Evolutionary conservation across 2,113 vertebrate species (phyloP).

Genomic region (Callithrix jacchus): DNA sequence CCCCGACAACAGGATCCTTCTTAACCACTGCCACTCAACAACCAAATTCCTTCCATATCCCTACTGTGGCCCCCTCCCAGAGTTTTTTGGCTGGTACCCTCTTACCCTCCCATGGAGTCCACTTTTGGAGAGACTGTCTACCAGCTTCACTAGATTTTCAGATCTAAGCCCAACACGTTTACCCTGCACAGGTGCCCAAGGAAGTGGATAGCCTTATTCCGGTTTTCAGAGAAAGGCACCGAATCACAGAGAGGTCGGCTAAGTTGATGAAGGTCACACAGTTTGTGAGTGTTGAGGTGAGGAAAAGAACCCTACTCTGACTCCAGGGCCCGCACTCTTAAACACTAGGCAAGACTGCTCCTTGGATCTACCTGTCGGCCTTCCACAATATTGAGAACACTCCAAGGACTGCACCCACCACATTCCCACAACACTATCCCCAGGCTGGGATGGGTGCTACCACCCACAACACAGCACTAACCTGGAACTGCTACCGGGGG

Average conservation of each 20-base stretch:
- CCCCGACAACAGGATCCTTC: background rate
- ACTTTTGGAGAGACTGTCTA: background rate
- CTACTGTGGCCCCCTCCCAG: background rate
- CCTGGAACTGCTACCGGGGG: conserved; percentile 84
- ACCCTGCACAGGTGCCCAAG: background rate
- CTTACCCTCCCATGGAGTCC: background rate
- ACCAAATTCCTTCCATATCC: background rate
- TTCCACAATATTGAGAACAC: background rate
- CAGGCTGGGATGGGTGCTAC: background rate
- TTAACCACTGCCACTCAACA: background rate
- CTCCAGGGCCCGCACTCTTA: background rate
- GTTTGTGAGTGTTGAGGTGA: background rate
- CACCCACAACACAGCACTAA: background rate
- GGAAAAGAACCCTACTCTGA: background rate
- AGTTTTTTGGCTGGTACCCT: conserved; percentile 55
- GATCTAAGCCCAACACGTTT: background rate
- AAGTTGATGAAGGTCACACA: background rate
- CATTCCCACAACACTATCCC: background rate
- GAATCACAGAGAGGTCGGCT: background rate
- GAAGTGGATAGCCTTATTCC: background rate
- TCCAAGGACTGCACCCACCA: background rate
- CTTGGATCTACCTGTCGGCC: background rate
- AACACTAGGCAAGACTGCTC: background rate
- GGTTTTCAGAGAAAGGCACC: background rate
- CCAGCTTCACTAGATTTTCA: background rate